Evolutionary conservation across 2,113 vertebrate genomes (phyloP).

Genomic region (Lutjanus erythropterus): DNA sequence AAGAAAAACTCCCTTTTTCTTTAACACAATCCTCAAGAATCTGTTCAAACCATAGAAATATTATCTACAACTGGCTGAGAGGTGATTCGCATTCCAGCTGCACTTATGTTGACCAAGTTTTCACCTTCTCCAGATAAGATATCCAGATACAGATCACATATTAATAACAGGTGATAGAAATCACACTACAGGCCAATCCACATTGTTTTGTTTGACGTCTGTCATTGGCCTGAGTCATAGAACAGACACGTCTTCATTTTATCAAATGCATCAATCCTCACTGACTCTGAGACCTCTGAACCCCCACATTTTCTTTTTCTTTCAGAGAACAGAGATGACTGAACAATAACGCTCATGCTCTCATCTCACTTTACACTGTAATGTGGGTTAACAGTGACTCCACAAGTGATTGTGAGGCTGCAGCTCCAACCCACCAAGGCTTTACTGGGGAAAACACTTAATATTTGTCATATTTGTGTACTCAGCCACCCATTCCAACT

Average conservation of each 20-base stretch:
- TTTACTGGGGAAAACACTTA: not conserved
- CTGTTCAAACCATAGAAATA: no score
- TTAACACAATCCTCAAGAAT: no score
- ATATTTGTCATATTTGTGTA: not conserved
- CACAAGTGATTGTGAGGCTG: not conserved
- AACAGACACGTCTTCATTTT: not conserved
- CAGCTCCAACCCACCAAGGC: not conserved
- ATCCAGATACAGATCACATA: no score
- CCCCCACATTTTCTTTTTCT: not conserved
- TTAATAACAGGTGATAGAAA: no score
- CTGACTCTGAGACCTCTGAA: not conserved
- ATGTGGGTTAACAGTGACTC: not conserved
- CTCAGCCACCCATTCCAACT: constrained; percentile 78
- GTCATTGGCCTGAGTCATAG: not conserved
- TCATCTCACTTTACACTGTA: not conserved
- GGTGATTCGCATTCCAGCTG: no score
- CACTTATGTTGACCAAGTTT: no score
- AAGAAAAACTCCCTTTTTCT: no score
- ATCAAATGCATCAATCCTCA: not conserved
- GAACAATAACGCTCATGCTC: not conserved
- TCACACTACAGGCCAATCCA: not conserved
- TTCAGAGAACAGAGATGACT: not conserved
- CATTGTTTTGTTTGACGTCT: not conserved
- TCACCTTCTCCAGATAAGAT: no score
- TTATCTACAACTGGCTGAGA: no score